phyloP scores from a whole-genome alignment of 2,797 vertebrate species.

The Coracias cyanogaster region DNA sequence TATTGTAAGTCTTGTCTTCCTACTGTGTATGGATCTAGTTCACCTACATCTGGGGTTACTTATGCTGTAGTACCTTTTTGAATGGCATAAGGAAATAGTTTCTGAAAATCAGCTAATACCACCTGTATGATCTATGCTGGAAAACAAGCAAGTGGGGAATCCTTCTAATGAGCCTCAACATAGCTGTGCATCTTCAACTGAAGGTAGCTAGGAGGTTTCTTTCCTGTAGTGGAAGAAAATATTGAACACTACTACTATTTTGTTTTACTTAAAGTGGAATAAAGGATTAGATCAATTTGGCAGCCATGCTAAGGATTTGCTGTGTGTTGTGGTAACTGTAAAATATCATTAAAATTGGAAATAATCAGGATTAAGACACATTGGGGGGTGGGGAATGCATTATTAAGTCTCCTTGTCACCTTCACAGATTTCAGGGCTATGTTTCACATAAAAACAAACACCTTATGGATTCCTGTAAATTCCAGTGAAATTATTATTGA shows the following conservation, averaged over 20 bases:
- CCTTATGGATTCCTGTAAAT: neutral
- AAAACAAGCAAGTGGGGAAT: neutral
- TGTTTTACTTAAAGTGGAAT: neutral
- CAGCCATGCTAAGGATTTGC: constrained; percentile 27
- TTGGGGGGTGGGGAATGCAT: constrained; percentile 62
- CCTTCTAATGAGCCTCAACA: neutral
- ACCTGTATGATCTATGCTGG: neutral
- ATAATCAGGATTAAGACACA: constrained; percentile 65
- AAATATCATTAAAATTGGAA: constrained; percentile 61
- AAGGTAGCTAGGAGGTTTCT: neutral
- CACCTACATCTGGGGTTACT: neutral
- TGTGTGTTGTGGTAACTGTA: constrained; percentile 62
- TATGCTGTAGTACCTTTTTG: neutral
- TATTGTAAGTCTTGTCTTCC: neutral
- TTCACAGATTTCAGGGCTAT: neutral
- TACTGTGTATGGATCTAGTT: fast-evolving
- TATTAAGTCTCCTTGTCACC: constrained; percentile 18
- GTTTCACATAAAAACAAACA: constrained; percentile 13
- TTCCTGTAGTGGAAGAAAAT: neutral
- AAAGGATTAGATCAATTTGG: constrained; percentile 38
- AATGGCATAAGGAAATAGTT: neutral
- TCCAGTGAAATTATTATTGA: constrained; percentile 26
- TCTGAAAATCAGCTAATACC: neutral
- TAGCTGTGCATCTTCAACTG: neutral
- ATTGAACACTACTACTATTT: neutral